Base-by-base conservation (phyloP, 2,888 invertebrate species). In the Agriopis leucophaearia region DNA sequence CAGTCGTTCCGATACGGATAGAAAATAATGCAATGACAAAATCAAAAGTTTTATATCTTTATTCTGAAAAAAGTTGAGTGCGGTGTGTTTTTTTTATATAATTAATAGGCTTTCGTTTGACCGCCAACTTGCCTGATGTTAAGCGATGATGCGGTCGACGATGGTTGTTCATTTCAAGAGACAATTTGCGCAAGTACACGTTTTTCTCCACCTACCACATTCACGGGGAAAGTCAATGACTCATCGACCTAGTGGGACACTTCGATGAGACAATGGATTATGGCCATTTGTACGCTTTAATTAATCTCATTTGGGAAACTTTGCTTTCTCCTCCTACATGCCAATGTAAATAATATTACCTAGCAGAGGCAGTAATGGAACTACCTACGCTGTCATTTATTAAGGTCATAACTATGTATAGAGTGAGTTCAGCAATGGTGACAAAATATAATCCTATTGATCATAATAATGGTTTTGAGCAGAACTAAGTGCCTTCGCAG, bases 181-280 rank as follows among this genome's bases (percentile, higher is more conserved):
- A 35, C 45, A 67, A 27, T 64, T 40, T 50, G 44, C n/a, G 36
- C 48, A 59, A 60, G 40, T 12, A 42, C 42, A 6, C 16, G 18
- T 45, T 13, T 15, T 13, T 13, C 12, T 35, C 63, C 63, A 56
- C 68, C 64, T 68, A 64, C 68, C 44, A 59, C 54, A 60, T 50
- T 55, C 13, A 35, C 38, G 27, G 59, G 54, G 60, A 64, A 68
- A 64, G 59, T 55, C 40, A 40, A 45, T 68, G 68, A 68, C 59
- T 54, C 68, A 64, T 16, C 64, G 59, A 64, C 68, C 63, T 51
- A 68, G 55, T 68, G 68, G 55, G 64, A 68, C 68, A 68, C 64
- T 67, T 67, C 50, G 63, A 68, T 68, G 64, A 68, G 55, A 68
- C 68, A 68, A 68, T 68, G 56, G 59, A 64, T 64, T 68, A 68